Evolutionary conservation across 2,888 invertebrate genomes (phyloP), one percentile per base, ranked within the genome.

Genomic region (Lasius platythorax): DNA sequence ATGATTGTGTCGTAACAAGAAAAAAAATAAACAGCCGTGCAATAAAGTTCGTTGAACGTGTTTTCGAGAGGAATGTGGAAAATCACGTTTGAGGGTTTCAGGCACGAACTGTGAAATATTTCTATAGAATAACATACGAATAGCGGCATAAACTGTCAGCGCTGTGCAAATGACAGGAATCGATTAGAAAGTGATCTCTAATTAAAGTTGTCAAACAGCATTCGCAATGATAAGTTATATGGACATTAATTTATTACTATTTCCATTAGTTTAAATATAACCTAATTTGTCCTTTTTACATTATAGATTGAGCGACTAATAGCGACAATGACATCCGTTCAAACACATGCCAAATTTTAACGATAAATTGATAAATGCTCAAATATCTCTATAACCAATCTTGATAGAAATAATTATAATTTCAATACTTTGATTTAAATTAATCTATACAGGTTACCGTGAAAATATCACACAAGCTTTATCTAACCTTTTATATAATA

Each of bases 1-100:
- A 50, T 58, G 33, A 75, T 43, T 79, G 61, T 76, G 63, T 78
- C 67, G 74, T 30, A 28, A 58, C 43, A 5, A 53, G 33, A 73
- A 79, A 73, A 74, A 70, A 83, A 87, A 81, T 72, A 56, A 64
- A 56, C 37, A 2, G 8, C 9, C 53, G 68, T 18, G 61, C 64
- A 88, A 83, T 82, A 75, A 82, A 88, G 82, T 85, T 75, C 81
- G 43, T 76, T 66, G 87, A 73, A 70, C 53, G 73, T 64, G 61
- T 28, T 56, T 43, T 30, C 61, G 53, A 12, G 33, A 85, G 33
- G 46, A 61, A 79, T 43, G 68, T 63, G 63, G 79, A 73, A 83
- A 89, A 89, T 90, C 87, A 87, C 85, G 85, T 89, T 90, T 87
- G 82, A 87, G 68, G 84, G 83, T 83, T 82, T 73, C 87, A 85